Evolutionary conservation across 1,140 invertebrate species (phyloP), one percentile per base, ranked within the genome.

Genomic region (Drosophila santomea): DNA sequence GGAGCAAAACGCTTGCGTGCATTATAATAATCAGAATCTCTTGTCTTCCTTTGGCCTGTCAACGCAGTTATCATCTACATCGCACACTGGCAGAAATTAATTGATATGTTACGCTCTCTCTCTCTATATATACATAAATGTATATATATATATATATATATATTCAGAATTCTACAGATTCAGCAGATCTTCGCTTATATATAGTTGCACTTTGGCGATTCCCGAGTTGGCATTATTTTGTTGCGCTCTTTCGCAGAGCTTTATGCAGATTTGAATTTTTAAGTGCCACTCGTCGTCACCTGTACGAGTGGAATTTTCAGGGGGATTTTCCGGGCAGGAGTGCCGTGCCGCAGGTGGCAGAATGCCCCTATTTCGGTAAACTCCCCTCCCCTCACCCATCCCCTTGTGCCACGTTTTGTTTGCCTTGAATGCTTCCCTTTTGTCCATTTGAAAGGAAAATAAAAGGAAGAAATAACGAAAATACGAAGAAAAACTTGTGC

Each of bases 1-100:
- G 41, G 43, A 47, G 48, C 39, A 28, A 64, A 75, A 59, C 54
- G 73, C 73, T 75, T 76, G 72, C 47, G 35, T 76, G 62, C 73
- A 76, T 77, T 68, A 76, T 68, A 76, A 77, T 76, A 77, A 77
- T 77, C 74, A 69, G 44, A 59, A 77, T 52, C 48, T 48, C 28
- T 54, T 48, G 54, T 39, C 50, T 62, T 72, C 38, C 48, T 56
- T 17, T 47, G 35, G 38, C 32, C 64, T 48, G 48, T 55, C 56
- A 47, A 41, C 35, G 39, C 59, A 51, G 64, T 36, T 63, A 69
- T 68, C 63, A 55, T 68, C 41, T 47, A 32, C 41, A 36, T 35
- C 12, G n/a, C 32, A 60, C 60, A 63, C 60, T 63, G 55, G 2
- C 8, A 32, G 32, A 45, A 66, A 32, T 44, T 15, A 14, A 47